Base-by-base conservation (phyloP, 2,113 vertebrate genomes). In the Vanacampus margaritifer region DNA sequence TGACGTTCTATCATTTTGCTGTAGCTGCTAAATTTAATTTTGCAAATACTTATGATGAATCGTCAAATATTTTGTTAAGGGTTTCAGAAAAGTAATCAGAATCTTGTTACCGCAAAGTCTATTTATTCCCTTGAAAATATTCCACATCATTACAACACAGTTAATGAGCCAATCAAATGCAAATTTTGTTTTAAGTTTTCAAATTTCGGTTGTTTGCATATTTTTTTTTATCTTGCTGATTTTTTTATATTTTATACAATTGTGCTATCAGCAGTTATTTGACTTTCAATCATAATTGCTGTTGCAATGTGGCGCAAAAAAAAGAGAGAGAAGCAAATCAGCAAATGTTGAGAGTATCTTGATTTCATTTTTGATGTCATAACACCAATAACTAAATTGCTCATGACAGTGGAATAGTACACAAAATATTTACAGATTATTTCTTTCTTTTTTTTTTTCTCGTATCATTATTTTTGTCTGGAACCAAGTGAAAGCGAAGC, bases 401-500 rank as follows among this genome's bases (percentile, higher is more conserved):
- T 62, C 24, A 7, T 16, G 60, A 43, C 24, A 61, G 11, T 3
- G 6, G 56, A 64, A 51, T 43, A 62, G 24, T 43, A 43, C 39
- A 17, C 16, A 14, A 3, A 45, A 4, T 24, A 26, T 26, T 14
- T 5, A 62, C 57, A 39, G 39, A 16, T 64, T 32, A 11, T 59
- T 23, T 32, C 2, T 32, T 60, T 41, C 10, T 64, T 41, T 62
- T 51, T 50, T 45, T 43, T 66, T 48, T 14, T 4, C 24, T 32
- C 12, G 10, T 69, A 26, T 36, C 28, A 51, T 57, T 26, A 59
- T 66, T 61, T 45, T 5, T 74, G 68, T 74, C 11, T 48, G 63
- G 43, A 19, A 48, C 43, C 43, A 65, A 65, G 36, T 64, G 65
- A 71, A 45, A 65, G 51, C 35, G 71, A 67, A 74, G 57, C 60